phyloP scores from a whole-genome alignment of 2,888 invertebrate species.

The Zelleria hepariella region DNA sequence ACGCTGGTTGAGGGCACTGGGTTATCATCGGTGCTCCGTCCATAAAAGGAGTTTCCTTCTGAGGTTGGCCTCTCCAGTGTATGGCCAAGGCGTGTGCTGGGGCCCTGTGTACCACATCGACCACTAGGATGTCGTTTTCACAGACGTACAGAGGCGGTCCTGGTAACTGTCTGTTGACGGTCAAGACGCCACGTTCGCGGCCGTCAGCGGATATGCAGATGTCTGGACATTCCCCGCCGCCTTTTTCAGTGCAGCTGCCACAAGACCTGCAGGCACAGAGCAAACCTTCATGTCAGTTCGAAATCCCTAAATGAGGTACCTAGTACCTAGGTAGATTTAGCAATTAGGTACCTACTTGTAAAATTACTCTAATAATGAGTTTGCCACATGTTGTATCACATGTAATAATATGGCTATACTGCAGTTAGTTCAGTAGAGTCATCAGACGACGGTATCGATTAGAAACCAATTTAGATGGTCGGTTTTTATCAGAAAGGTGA shows the following conservation, averaged over 20 bases:
- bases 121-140: conserved; percentile 81
- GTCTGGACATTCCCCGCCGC: conserved; percentile 70
- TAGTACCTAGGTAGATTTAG: too few species aligned
- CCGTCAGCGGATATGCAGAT: conserved; percentile 79
- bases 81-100: conserved; percentile 79
- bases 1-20: conserved; percentile 82
- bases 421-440: too few species aligned
- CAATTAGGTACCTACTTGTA: too few species aligned
- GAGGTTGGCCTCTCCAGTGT: conserved; percentile 86
- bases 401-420: too few species aligned
- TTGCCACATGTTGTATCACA: too few species aligned
- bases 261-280: conserved; percentile 65
- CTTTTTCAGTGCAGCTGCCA: conserved; percentile 75
- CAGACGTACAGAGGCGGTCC: conserved; percentile 77
- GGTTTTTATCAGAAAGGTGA: background rate
- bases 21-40: conserved; percentile 85
- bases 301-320: too few species aligned
- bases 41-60: conserved; percentile 79
- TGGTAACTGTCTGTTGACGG: conserved; percentile 78
- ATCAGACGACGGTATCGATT: background rate
- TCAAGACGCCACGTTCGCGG: conserved; percentile 73
- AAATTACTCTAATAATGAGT: too few species aligned
- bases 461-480: background rate
- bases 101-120: conserved; percentile 81
- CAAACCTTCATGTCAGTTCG: too few species aligned